phyloP scores from a whole-genome alignment of 1,140 invertebrate genomes.

The Psilanteris sp. region DNA sequence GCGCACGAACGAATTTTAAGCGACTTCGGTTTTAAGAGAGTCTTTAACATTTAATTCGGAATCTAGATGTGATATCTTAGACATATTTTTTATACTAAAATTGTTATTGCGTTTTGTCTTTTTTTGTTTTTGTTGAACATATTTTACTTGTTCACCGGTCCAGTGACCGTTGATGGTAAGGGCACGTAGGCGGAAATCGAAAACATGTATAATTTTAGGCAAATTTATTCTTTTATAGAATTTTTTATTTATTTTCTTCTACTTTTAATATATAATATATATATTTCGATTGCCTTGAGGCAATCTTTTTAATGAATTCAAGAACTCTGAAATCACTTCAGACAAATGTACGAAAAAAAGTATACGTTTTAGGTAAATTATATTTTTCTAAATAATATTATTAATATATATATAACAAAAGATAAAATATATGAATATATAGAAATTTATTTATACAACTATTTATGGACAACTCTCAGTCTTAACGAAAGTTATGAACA shows the following conservation, averaged over 20 bases:
- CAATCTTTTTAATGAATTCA: too few species aligned
- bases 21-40: neutral
- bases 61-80: conserved; percentile 48
- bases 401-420: conserved; percentile 21
- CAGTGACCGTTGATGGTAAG: neutral
- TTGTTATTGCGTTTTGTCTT: conserved; percentile 33
- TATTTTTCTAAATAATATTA: conserved; percentile 41
- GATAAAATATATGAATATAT: conserved; percentile 7
- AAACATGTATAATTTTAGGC: too few species aligned
- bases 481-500: neutral
- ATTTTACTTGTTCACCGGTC: neutral
- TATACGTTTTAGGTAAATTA: conserved; percentile 32
- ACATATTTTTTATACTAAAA: conserved; percentile 37
- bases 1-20: conserved; percentile 11
- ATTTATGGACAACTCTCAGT: too few species aligned
- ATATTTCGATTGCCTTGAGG: too few species aligned
- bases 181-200: too few species aligned
- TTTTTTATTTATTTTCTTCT: conserved; percentile 1
- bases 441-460: conserved; percentile 33
- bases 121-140: neutral
- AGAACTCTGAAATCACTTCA: too few species aligned
- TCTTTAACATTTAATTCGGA: conserved; percentile 28
- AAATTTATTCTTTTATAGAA: too few species aligned
- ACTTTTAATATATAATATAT: too few species aligned
- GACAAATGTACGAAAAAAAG: conserved; percentile 2